Base-by-base conservation (phyloP, 2,888 invertebrate genomes). In the Brachypterus glaber region DNA sequence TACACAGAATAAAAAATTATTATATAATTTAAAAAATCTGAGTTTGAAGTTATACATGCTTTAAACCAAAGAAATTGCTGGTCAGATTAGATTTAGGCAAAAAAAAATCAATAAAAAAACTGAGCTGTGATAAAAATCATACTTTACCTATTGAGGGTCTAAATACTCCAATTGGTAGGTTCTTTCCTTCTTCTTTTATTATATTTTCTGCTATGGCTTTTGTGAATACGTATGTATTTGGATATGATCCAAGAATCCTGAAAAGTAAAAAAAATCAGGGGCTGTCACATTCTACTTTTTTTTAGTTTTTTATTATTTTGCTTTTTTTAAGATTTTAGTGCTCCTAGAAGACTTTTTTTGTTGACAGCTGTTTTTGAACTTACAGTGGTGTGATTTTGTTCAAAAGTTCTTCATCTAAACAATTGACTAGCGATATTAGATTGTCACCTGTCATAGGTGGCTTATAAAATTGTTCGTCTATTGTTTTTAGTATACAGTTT, bases 191-290 rank as follows among this genome's bases (percentile, higher is more conserved):
- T 25, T 69, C 72, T 39, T 74, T 67, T 1, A 92, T 69, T 1
- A 83, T 69, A 40, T 81, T 76, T 56, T 93, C 93, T 0, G 88
- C 88, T 1, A 91, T 66, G 1, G 87, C 86, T 67, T 93, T 93
- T 0, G 92, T 91, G 58, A 81, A 84, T 2, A 88, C 82, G 59
- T 92, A 93, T 0, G 90, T 90, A 57, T 93, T 92, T 7, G 62
- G 62, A 44, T 45, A 55, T 45, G 54, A 43, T 37, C 48, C 50
- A 17, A 53, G 31, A 15, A 55, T 33, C 11, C 54, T 53, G 35
- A 31, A 48, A 49, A 14, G 34, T 35, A 15, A 35, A 17, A 13
- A n/a, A n/a, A n/a, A n/a, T n/a, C n/a, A n/a, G n/a, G n/a, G n/a
- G n/a, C n/a, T n/a, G n/a, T n/a, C n/a, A n/a, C n/a, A 33, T 17